These are phyloP conservation scores for Cotesia glomerata DNA, from an alignment of 1,140 invertebrate genomes.

Conservation along the genomic window DNA sequence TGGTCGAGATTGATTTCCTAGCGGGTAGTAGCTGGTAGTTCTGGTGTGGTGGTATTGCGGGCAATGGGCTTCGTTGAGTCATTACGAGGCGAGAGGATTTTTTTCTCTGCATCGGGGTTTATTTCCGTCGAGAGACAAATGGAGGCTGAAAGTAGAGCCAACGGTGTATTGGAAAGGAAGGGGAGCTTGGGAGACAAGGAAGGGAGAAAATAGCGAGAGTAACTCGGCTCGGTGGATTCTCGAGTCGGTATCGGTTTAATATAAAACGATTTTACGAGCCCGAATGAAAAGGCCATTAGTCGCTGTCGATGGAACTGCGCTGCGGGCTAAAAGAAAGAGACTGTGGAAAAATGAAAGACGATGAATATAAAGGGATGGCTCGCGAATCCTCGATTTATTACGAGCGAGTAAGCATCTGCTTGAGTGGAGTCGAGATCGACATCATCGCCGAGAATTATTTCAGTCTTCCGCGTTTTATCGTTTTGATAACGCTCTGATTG, in stretches of 20 bases:
- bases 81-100: constrained; percentile 24
- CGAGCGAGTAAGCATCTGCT: constrained; percentile 5
- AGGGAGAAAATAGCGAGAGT: constrained; percentile 1
- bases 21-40: not conserved
- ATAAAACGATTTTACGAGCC: constrained; percentile 49
- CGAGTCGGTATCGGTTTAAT: constrained; percentile 44
- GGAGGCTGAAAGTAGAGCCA: constrained; percentile 8
- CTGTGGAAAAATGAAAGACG: constrained; percentile 21
- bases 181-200: not conserved
- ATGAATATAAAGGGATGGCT: constrained; percentile 3
- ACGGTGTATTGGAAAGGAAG: not conserved
- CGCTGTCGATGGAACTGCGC: constrained; percentile 35
- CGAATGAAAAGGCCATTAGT: constrained; percentile 51
- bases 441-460: constrained; percentile 11
- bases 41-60: constrained; percentile 28
- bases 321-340: constrained; percentile 32
- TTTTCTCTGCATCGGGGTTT: constrained; percentile 17
- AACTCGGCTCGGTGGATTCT: constrained; percentile 37
- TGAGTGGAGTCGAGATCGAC: constrained; percentile 3
- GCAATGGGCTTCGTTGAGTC: constrained; percentile 30
- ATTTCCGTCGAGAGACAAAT: constrained; percentile 30
- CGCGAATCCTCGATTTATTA: constrained; percentile 13
- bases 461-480: constrained; percentile 29
- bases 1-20: constrained; percentile 30
- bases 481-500: not conserved